Base-by-base conservation (phyloP, 1,140 invertebrate genomes). In the Musca vetustissima region DNA sequence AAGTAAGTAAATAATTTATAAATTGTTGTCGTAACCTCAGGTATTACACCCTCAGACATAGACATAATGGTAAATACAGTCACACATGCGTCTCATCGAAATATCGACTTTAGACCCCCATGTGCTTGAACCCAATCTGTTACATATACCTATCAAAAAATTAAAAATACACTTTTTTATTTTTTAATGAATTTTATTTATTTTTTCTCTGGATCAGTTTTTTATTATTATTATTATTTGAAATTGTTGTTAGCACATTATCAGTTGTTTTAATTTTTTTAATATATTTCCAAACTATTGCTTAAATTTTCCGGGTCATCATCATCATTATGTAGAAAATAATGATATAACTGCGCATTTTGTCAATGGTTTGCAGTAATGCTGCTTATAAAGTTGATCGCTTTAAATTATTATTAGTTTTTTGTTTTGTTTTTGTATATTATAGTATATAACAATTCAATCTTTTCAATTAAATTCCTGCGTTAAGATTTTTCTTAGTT, bases 131-230 rank as follows among this genome's bases (percentile, higher is more conserved):
- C 28, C 28, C 28, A 32, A 9, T 9, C 28, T 9, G 28, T n/a
- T n/a, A n/a, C n/a, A n/a, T n/a, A n/a, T n/a, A n/a, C n/a, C n/a
- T n/a, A n/a, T n/a, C n/a, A 28, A 28, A 28, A 28, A 8, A 28
- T 4, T 4, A 21, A 61, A 61, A 61, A 61, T 17, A 36, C 32
- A 36, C 11, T 11, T 36, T 43, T 9, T 21, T 21, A 24, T 36
- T 61, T 55, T 61, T 61, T 36, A 61, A 61, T 28, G 57, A 61
- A 61, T 61, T 61, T 57, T 61, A 61, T 36, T 55, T 55, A 24
- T 55, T 61, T 21, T 52, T 49, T 32, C 28, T 61, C 17, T 61
- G n/a, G 32, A 36, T 61, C 28, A 53, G 21, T 53, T 21, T 22
- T 53, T 57, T 57, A 28, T 57, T 57, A 57, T 57, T 57, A 55